Evolutionary conservation across 2,113 vertebrate genomes (phyloP).

Genomic region (Sisor rabdophorus): DNA sequence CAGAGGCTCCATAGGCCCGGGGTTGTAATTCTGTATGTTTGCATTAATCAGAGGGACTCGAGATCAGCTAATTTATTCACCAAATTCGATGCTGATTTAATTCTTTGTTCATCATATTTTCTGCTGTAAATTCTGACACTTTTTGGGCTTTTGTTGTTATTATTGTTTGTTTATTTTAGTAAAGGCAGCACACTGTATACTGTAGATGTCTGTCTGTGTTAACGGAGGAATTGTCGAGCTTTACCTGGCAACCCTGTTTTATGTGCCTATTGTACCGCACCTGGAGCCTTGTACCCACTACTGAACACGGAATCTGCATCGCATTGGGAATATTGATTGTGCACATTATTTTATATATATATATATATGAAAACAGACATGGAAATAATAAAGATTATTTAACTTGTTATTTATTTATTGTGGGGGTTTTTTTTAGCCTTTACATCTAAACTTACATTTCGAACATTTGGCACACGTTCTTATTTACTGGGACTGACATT

Average conservation of each 20-base stretch:
- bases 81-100: neutral
- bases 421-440: constrained; percentile 3
- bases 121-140: constrained; percentile 2
- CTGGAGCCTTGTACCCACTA: constrained; percentile 64
- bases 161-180: neutral
- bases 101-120: neutral
- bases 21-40: constrained; percentile 6
- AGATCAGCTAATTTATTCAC: constrained; percentile 35
- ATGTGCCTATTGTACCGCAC: constrained; percentile 42
- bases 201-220: neutral
- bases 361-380: constrained; percentile 54
- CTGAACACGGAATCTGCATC: constrained; percentile 71
- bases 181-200: neutral
- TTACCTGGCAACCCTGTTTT: constrained; percentile 18
- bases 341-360: constrained; percentile 78
- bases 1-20: constrained; percentile 60
- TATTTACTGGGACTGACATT: neutral
- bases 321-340: constrained; percentile 78
- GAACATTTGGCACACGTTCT: no score
- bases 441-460: no score
- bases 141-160: neutral
- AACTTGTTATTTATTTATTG: constrained; percentile 77
- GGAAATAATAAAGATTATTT: constrained; percentile 78
- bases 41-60: neutral
- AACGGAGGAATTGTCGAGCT: neutral